These are phyloP conservation scores for Noctua pronuba DNA, from an alignment of 2,888 invertebrate genomes.

Conservation along the genomic window DNA sequence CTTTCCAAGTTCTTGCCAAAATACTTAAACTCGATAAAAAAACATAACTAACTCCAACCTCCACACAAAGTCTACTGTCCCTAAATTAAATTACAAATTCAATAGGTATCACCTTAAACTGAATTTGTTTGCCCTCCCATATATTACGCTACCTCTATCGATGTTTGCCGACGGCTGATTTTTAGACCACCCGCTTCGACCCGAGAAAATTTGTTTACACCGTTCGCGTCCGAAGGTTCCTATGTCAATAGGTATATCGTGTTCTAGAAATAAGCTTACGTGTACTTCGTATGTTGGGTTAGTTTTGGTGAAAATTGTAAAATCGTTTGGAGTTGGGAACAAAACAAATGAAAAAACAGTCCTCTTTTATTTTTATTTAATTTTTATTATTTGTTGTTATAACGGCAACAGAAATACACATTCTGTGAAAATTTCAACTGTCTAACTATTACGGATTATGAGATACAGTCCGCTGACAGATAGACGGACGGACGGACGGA, in stretches of 20 bases:
- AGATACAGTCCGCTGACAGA: too few species aligned
- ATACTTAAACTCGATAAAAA: neutral
- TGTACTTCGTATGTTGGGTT: neutral
- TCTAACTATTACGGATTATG: too few species aligned
- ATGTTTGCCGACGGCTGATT: conserved; percentile 57
- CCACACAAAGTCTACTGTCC: neutral
- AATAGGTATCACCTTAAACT: conserved; percentile 37
- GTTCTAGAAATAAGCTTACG: conserved; percentile 48
- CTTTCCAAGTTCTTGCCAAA: neutral
- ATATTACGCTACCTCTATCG: conserved; percentile 48
- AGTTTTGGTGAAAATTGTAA: neutral
- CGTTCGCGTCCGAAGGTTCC: conserved; percentile 60
- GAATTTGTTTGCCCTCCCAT: conserved; percentile 36
- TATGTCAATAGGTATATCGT: conserved; percentile 54
- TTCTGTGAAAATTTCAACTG: too few species aligned
- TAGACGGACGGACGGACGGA: too few species aligned
- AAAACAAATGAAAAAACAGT: neutral
- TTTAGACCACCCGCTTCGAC: conserved; percentile 40
- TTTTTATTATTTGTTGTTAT: too few species aligned
- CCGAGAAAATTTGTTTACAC: conserved; percentile 51
- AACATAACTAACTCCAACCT: neutral
- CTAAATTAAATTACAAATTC: conserved; percentile 44
- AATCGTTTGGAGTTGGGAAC: too few species aligned
- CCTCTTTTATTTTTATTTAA: too few species aligned
- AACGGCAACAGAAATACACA: too few species aligned